These are phyloP conservation scores for Hemicordylus capensis DNA, from an alignment of 2,113 vertebrate species.

Conservation along the genomic window DNA sequence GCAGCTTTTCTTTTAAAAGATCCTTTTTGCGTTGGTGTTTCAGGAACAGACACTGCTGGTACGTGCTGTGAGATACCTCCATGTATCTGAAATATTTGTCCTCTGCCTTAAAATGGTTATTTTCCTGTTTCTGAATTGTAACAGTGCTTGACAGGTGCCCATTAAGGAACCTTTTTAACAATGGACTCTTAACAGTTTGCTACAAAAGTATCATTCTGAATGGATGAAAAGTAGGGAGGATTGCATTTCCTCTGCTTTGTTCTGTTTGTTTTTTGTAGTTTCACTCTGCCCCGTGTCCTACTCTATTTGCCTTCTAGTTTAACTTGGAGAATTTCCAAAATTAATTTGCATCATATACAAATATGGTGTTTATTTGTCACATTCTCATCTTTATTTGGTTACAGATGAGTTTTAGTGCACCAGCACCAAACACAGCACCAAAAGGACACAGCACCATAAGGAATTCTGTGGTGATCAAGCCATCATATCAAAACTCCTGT, in stretches of 20 bases:
- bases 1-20: conserved; percentile 17
- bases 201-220: background rate
- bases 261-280: background rate
- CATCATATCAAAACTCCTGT: background rate
- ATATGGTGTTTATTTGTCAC: background rate
- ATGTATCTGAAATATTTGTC: background rate
- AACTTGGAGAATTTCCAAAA: background rate
- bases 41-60: background rate
- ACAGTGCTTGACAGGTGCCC: background rate
- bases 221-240: background rate
- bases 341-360: background rate
- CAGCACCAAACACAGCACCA: background rate
- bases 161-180: conserved; percentile 1
- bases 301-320: background rate
- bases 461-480: background rate
- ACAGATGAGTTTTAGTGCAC: background rate
- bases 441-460: too few species aligned
- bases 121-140: conserved; percentile 8
- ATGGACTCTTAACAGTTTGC: background rate
- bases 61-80: background rate
- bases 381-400: background rate
- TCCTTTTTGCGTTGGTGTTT: background rate
- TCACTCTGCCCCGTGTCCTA: background rate
- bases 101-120: background rate
- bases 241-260: background rate